A percentile compares a stretch with the other conserved stretches of the same genome.
These are phyloP conservation scores for Shargacucullia verbasci DNA, from an alignment of 2,888 invertebrate genomes.

Conservation along the genomic window DNA sequence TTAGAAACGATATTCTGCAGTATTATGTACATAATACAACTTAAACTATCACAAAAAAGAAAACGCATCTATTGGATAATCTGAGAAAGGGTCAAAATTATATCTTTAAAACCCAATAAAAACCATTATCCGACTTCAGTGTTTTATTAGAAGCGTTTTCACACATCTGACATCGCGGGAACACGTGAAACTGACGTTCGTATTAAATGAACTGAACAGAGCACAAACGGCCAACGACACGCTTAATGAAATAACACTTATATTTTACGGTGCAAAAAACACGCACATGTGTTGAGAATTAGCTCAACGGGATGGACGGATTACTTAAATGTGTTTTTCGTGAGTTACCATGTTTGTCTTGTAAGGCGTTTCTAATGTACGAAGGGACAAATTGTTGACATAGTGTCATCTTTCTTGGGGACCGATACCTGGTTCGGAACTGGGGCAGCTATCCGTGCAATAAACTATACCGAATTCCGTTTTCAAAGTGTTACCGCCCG, in stretches of 20 bases:
- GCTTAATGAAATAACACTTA: constrained; percentile 86
- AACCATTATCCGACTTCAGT: constrained; percentile 42
- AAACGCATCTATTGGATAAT: constrained; percentile 4
- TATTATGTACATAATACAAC: too few relatives aligned
- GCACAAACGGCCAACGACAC: constrained; percentile 61
- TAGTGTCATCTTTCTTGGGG: constrained; percentile 86
- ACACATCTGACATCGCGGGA: constrained; percentile 58
- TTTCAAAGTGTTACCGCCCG: constrained; percentile 20
- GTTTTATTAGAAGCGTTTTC: constrained; percentile 53
- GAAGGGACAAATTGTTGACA: constrained; percentile 85
- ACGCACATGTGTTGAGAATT: constrained; percentile 83
- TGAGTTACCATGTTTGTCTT: constrained; percentile 84
- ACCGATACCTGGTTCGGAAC: constrained; percentile 79
- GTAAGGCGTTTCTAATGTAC: constrained; percentile 80
- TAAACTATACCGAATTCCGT: constrained; percentile 53
- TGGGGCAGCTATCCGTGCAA: constrained; percentile 63
- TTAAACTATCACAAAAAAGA: too few relatives aligned
- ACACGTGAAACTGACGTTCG: constrained; percentile 63
- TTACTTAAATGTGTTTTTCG: constrained; percentile 86
- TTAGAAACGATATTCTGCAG: too few relatives aligned
- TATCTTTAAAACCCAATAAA: constrained; percentile 27
- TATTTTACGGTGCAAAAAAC: constrained; percentile 82
- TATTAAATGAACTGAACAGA: constrained; percentile 63
- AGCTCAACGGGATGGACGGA: constrained; percentile 83
- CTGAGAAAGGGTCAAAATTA: constrained; percentile 4